Evolutionary conservation across 2,797 vertebrate genomes (phyloP), one percentile per base, ranked within the genome.

Genomic region (Microchirus variegatus): DNA sequence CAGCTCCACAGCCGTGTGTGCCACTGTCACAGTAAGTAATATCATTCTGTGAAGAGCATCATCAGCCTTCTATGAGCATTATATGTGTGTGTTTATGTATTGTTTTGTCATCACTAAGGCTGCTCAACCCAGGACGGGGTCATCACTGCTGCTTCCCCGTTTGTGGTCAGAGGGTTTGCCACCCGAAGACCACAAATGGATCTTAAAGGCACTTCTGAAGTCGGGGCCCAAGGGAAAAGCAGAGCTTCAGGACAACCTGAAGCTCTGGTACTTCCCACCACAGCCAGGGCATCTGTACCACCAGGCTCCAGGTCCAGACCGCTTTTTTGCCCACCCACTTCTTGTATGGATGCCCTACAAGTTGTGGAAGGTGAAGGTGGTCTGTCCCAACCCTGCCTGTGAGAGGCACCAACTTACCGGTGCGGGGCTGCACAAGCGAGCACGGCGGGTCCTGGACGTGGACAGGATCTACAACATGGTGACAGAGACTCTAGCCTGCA

Each of bases 341-440:
- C 44, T 68, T 11, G 22, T 62, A 3, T 69, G 58, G 58, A 69
- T 69, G 52, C 35, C 35, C 35, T 36, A 36, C 35, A 36, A 36
- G 35, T 36, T 36, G 35, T 36, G 35, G 35, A 36, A 36, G 35
- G 35, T 36, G 35, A 36, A 36, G 35, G 4, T 36, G 35, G 35
- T 36, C 35, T 36, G 35, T 36, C 35, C 9, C 35, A 36, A 36
- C 9, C 4, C 35, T 36, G 35, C 4, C 35, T 36, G 35, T 36
- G 35, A 9, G 35, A 4, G 9, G 35, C 35, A 36, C 35, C 35
- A 36, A 36, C 35, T 36, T 9, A 36, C 35, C 4, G 9, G 35
- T 5, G 35, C n/a, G n/a, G n/a, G n/a, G n/a, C n/a, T n/a, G n/a
- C n/a, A n/a, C n/a, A n/a, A n/a, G n/a, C n/a, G n/a, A n/a, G n/a